Conservation (phyloP, 2,113 vertebrate genomes). For the Pseudorectes ferrugineus region DNA sequence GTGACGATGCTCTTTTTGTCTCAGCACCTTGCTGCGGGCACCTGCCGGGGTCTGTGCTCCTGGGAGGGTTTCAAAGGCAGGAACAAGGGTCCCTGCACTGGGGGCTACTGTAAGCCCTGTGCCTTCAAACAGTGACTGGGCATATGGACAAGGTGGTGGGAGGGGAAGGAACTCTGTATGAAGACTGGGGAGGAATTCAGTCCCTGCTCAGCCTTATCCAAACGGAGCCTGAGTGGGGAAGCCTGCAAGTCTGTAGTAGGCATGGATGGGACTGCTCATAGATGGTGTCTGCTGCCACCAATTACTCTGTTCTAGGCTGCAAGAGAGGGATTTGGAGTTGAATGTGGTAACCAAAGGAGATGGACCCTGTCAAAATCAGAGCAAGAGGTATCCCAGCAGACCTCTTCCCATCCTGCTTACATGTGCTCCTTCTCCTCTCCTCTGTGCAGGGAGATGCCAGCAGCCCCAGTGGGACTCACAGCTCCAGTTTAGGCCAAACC, state of each 20-base stretch:
- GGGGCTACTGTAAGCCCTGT: background rate
- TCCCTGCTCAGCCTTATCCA: background rate
- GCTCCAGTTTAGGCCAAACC: background rate
- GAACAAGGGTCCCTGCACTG: background rate
- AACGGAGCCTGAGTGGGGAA: background rate
- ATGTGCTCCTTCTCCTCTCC: background rate
- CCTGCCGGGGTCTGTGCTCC: background rate
- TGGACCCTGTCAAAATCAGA: background rate
- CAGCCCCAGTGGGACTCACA: background rate
- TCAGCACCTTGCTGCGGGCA: background rate
- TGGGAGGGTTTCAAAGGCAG: background rate
- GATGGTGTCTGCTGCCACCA: background rate
- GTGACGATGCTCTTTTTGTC: background rate
- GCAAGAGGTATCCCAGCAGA: background rate
- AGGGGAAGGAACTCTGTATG: background rate
- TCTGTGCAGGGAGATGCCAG: background rate
- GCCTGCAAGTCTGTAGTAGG: background rate
- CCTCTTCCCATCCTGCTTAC: background rate
- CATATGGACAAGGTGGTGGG: background rate
- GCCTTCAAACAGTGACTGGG: background rate
- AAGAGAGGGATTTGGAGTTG: background rate
- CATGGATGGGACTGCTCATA: background rate
- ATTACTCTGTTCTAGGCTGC: background rate
- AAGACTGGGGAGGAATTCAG: background rate
- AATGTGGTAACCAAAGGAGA: background rate